A percentile compares a stretch with the other conserved stretches of the same genome.
Conservation (phyloP, 2,888 invertebrate genomes). For the Thecocarcelia acutangulata region DNA sequence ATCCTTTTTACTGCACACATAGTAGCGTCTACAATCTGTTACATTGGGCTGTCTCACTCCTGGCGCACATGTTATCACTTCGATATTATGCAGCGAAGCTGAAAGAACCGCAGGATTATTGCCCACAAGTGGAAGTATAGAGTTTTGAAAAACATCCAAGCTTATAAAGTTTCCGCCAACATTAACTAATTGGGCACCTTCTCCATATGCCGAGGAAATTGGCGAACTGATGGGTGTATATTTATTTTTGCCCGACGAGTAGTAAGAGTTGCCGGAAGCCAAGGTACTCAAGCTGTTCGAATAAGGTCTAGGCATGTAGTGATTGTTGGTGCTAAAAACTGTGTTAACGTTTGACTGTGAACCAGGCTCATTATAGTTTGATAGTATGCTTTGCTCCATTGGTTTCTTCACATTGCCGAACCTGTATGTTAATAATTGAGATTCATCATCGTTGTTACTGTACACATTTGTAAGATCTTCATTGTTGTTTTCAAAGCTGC, state of each 20-base stretch:
- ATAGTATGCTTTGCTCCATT: constrained; percentile 16
- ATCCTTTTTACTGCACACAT: constrained; percentile 82
- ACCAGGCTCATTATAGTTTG: constrained; percentile 10
- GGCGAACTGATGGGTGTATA: constrained; percentile 58
- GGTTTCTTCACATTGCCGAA: constrained; percentile 58
- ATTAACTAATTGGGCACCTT: constrained; percentile 76
- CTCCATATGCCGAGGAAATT: constrained; percentile 49
- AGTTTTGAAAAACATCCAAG: constrained; percentile 78
- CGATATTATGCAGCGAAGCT: constrained; percentile 74
- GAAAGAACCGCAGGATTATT: constrained; percentile 72
- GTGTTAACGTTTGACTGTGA: constrained; percentile 11
- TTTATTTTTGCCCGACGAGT: constrained; percentile 62
- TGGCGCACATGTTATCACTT: constrained; percentile 81
- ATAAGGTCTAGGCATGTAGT: constrained; percentile 72
- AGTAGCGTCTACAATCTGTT: constrained; percentile 83
- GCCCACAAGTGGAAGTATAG: constrained; percentile 76
- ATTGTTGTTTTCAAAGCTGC: constrained; percentile 74
- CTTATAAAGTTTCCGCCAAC: constrained; percentile 78
- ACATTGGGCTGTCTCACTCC: constrained; percentile 82
- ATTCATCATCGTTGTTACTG: constrained; percentile 66
- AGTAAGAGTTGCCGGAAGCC: constrained; percentile 30
- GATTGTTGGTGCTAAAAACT: constrained; percentile 65
- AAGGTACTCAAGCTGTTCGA: constrained; percentile 28
- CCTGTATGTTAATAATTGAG: constrained; percentile 73
- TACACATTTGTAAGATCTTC: constrained; percentile 72